Evolutionary conservation across 2,888 invertebrate species (phyloP), one percentile per base, ranked within the genome.

Genomic region (Leptopterna dolabrata): DNA sequence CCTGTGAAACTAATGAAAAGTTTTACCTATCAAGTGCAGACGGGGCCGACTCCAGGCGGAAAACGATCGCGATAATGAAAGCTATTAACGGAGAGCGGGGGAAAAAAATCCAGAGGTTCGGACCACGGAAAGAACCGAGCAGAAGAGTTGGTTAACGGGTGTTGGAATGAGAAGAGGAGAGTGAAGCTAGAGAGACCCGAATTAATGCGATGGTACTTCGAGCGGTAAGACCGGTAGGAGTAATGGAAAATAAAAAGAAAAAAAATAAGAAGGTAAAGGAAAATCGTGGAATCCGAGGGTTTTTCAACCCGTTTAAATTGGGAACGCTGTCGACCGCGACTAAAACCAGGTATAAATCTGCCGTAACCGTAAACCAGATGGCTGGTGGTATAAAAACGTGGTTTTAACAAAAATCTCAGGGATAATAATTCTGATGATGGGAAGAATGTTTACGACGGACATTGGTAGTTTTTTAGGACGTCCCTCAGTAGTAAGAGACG

Each of bases 1-100:
- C 24, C 19, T 63, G 63, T 63, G 63, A 24, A 63, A 63, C 78
- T 78, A 78, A 78, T 78, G 78, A 78, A 63, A 78, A 78, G 78
- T 78, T 78, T 43, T 36, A 78, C 78, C 78, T 78, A 78, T 78
- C 78, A 41, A 27, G 78, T 19, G 78, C 45, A 45, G 43, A 43
- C 78, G 45, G 63, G 16, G 45, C 27, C 27, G 73, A 24, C 78
- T 78, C 41, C 41, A 78, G 45, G 24, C 24, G 78, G 19, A 45
- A 63, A 78, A 78, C 41, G 78, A 78, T 78, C 78, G 78, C 78
- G 78, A 78, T 78, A 78, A 78, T 78, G 78, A 78, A 78, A 45
- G 78, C 78, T 78, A 78, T 78, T 78, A 78, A 43, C 78, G 19
- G 78, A 24, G 45, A 45, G 41, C 45, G 14, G 19, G 3, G 24